Evolutionary conservation across 2,797 vertebrate species (phyloP).

Genomic region (Bucorvus abyssinicus): DNA sequence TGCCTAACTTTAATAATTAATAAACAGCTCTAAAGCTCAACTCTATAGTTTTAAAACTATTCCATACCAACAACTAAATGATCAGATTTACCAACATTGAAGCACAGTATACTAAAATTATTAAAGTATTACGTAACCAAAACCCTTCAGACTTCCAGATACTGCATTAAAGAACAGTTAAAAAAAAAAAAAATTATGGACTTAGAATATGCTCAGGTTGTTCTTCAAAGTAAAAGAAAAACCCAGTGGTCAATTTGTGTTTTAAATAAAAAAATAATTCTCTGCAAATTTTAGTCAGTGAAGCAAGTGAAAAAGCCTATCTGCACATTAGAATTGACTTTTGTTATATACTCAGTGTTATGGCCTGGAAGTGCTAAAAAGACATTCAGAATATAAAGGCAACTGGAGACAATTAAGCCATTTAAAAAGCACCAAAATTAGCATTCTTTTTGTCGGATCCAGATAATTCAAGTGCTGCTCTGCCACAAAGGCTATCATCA

Average conservation of each 20-base stretch:
- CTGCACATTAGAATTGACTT: background rate
- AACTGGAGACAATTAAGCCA: conserved; percentile 34
- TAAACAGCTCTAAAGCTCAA: background rate
- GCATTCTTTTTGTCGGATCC: conserved; percentile 35
- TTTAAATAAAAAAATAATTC: background rate
- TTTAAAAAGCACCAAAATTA: conserved; percentile 48
- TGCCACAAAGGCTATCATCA: conserved; percentile 35
- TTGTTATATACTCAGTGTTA: background rate
- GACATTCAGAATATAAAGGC: conserved; percentile 4
- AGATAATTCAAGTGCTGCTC: conserved; percentile 36
- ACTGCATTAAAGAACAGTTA: background rate
- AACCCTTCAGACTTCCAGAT: background rate
- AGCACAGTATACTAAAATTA: background rate
- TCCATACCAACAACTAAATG: background rate
- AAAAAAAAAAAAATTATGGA: background rate
- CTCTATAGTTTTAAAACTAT: background rate
- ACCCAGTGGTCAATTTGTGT: background rate
- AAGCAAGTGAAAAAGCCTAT: fast-evolving
- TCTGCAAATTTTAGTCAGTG: background rate
- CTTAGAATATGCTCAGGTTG: background rate
- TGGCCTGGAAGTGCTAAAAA: background rate
- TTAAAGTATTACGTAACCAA: background rate
- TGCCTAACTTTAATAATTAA: background rate
- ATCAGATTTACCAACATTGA: background rate
- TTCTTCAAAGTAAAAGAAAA: background rate